Conservation (phyloP, 1,140 invertebrate species). For the Ladona fulva region DNA sequence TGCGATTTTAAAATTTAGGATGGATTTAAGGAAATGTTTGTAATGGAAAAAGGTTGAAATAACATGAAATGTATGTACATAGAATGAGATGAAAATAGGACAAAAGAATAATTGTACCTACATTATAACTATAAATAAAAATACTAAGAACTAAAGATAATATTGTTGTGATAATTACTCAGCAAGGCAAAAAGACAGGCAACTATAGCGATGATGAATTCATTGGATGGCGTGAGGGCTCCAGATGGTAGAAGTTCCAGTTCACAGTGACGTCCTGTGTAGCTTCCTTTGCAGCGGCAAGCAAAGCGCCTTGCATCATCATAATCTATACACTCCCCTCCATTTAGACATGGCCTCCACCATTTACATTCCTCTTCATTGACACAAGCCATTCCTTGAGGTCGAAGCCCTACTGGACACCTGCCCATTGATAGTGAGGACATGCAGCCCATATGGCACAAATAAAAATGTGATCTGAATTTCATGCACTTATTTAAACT, state of each 20-base stretch:
- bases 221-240: constrained; percentile 64
- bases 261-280: constrained; percentile 70
- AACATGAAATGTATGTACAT: no score
- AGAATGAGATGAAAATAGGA: no score
- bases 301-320: constrained; percentile 59
- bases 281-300: constrained; percentile 63
- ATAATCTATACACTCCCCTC: constrained; percentile 59
- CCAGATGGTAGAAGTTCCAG: constrained; percentile 60
- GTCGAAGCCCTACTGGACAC: constrained; percentile 59
- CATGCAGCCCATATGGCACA: no score
- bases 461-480: no score
- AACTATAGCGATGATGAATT: constrained; percentile 74
- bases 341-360: constrained; percentile 57
- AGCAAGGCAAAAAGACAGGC: constrained; percentile 64
- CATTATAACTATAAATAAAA: no score
- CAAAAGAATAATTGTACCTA: no score
- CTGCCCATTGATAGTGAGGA: constrained; percentile 34
- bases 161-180: constrained; percentile 49
- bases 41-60: no score
- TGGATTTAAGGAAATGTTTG: no score
- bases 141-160: constrained; percentile 19
- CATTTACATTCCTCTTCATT: constrained; percentile 68
- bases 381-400: constrained; percentile 50
- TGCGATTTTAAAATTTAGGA: no score
- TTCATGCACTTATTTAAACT: no score